A percentile compares a stretch with the other conserved stretches of the same genome.
phyloP scores from a whole-genome alignment of 2,113 vertebrate genomes.

The Meles meles region DNA sequence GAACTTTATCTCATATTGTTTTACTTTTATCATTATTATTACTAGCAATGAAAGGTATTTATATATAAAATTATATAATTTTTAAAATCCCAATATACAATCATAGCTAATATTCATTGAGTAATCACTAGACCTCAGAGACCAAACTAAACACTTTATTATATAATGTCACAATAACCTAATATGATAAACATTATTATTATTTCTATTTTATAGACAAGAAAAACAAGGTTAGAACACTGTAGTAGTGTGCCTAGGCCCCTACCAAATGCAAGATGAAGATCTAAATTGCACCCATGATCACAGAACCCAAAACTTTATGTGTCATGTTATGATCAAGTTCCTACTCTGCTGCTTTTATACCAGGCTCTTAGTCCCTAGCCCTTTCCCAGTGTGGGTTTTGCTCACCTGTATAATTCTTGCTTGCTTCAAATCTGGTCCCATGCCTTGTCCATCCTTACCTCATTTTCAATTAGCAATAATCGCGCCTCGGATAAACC shows the following conservation, averaged over 20 bases:
- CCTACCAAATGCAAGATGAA: background rate
- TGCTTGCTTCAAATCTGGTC: background rate
- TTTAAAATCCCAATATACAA: background rate
- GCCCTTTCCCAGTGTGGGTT: background rate
- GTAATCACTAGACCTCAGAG: background rate
- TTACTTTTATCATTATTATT: background rate
- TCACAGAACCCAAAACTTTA: background rate
- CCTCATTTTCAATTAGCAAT: too few relatives aligned
- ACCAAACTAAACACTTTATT: background rate
- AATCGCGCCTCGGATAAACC: too few relatives aligned
- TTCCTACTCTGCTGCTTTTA: background rate
- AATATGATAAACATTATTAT: background rate
- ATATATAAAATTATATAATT: background rate
- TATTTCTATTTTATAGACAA: background rate
- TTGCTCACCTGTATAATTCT: background rate
- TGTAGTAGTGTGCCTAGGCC: background rate
- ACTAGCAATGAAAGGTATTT: background rate
- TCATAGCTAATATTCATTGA: background rate
- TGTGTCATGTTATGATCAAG: background rate
- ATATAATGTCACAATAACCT: background rate
- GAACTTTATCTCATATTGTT: background rate
- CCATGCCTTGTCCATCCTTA: background rate
- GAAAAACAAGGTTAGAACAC: background rate
- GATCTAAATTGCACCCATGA: background rate
- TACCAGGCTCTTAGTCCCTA: background rate